Base-by-base conservation (phyloP, 1,140 invertebrate genomes). In the Drosophila persimilis region DNA sequence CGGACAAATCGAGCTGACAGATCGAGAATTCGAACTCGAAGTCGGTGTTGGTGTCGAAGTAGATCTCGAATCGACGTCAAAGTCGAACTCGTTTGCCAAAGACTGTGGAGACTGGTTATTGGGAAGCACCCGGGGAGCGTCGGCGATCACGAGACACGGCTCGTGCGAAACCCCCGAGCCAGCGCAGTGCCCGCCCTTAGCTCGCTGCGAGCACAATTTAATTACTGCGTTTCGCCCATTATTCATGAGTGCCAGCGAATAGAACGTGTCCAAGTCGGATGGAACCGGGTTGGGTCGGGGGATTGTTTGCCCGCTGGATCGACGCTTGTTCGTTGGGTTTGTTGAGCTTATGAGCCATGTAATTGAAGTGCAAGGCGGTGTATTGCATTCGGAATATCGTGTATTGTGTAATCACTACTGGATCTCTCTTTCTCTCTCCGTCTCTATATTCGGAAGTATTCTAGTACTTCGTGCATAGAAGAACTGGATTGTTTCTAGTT, bases 131-230 rank as follows among this genome's bases (percentile, higher is more conserved):
- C 77, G 52, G 47, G 41, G 26, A 26, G 31, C 31, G 55, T 45
- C 47, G 53, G 35, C 35, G 74, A 85, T 88, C 81, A 85, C 81
- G 81, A 85, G 81, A 85, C 78, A 22, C 48, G 62, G 81, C 81
- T 71, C 83, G 81, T 86, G 81, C 70, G 74, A 88, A 77, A 66
- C 69, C 45, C 41, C 64, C 64, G 50, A 31, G 31, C 22, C 48
- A 55, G 50, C 29, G 35, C 20, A 6, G 39, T 51, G 3, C 51
- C n/a, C 52, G 35, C 24, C 65, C 51, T 44, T 62, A 39, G 35
- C 35, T 39, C 41, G 53, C 26, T 35, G 15, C 39, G 26, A 17
- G 44, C 7, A 48, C 11, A 45, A 35, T 52, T 67, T 59, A 67
- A 75, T 67, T 67, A 53, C 39, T 53, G 45, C 44, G 54, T 56